Evolutionary conservation across 2,888 invertebrate genomes (phyloP), one percentile per base, ranked within the genome.

Genomic region (Drosophila formosana): DNA sequence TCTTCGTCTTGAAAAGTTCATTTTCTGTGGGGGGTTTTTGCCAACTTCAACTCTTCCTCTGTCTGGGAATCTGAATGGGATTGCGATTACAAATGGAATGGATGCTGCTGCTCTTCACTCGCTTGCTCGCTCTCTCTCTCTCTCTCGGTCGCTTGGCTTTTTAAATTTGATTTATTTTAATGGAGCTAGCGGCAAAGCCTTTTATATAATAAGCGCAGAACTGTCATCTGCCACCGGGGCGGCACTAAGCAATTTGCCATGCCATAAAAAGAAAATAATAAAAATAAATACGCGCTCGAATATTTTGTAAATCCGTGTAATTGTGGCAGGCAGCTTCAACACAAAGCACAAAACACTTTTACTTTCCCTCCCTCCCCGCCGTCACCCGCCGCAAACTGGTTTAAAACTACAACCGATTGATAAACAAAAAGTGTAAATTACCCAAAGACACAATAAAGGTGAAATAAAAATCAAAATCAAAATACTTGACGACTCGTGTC

Each of bases 111-210:
- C n/a, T n/a, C n/a, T n/a, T n/a, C n/a, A n/a, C n/a, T n/a, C n/a
- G n/a, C n/a, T n/a, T n/a, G n/a, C n/a, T n/a, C n/a, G n/a, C n/a
- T 60, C 52, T 58, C 32, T 58, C 58, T 66, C 39, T 39, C 39
- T 41, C 39, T 68, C 7, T 5, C 30, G 7, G 7, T 30, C 30
- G 30, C 2, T 7, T 30, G 30, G 2, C 5, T 30, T 30, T 30
- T 74, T 66, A 49, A 74, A 69, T 80, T 72, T 82, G 82, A 82
- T 79, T 88, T 84, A 88, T 78, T 82, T 87, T 75, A 66, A 69
- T 81, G 66, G 50, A 51, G 7, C 39, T 49, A 50, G 30, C 49
- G 26, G 39, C 50, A 52, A 26, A 25, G 43, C 41, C 23, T 45
- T 37, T 55, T 50, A 63, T 63, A 50, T 63, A 63, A 50, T 63